phyloP scores from a whole-genome alignment of 2,113 vertebrate genomes.

The Paradoxurus hermaphroditus region DNA sequence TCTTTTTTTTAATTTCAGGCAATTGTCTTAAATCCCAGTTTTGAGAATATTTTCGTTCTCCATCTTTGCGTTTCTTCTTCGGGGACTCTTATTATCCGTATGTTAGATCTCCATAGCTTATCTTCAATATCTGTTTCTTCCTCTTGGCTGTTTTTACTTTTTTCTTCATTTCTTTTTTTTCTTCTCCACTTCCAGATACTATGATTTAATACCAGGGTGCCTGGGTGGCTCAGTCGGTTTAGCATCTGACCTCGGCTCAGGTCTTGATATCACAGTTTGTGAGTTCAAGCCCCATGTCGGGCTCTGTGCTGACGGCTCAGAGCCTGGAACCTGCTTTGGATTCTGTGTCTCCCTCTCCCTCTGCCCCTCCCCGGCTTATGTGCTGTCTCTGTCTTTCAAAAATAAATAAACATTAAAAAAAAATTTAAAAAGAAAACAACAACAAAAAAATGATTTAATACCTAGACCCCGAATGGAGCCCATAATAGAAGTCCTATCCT shows the following conservation, averaged over 20 bases:
- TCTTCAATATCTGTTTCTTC: background rate
- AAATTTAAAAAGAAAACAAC: too few relatives aligned
- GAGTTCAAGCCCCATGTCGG: too few relatives aligned
- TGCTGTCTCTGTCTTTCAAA: too few relatives aligned
- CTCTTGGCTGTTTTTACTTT: background rate
- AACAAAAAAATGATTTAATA: background rate
- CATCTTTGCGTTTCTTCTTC: background rate
- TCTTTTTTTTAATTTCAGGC: background rate
- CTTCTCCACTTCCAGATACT: background rate
- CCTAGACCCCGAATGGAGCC: background rate
- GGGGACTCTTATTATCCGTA: background rate
- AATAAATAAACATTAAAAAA: too few relatives aligned
- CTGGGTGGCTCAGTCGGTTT: too few relatives aligned
- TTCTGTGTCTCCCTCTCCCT: too few relatives aligned
- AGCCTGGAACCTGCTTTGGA: too few relatives aligned
- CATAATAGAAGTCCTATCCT: background rate
- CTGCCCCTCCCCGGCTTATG: too few relatives aligned
- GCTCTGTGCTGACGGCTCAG: too few relatives aligned
- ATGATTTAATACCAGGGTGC: background rate
- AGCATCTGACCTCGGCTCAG: too few relatives aligned
- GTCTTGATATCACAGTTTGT: too few relatives aligned
- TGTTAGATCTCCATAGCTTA: background rate
- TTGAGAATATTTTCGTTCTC: background rate
- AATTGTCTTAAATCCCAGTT: background rate
- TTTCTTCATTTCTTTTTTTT: background rate